These are phyloP conservation scores for Asobara japonica DNA, from an alignment of 1,140 invertebrate genomes.

Conservation along the genomic window DNA sequence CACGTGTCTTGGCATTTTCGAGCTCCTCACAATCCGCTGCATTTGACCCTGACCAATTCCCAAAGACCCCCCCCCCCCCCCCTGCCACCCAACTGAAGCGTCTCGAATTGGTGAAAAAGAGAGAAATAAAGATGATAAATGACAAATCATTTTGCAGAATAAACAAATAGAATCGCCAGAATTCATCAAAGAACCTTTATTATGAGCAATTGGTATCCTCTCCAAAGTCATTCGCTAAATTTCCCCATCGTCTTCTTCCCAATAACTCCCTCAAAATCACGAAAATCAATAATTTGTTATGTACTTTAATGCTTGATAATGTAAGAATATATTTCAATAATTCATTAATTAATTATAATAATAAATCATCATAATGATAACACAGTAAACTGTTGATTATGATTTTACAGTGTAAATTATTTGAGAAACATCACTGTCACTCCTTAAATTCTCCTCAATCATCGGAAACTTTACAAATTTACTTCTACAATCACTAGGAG, in stretches of 20 bases:
- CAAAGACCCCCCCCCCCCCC: not conserved
- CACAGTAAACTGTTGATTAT: constrained; percentile 21
- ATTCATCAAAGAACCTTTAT: too few relatives aligned
- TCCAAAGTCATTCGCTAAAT: too few relatives aligned
- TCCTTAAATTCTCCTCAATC: not conserved
- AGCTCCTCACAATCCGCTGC: not conserved
- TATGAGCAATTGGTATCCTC: too few relatives aligned
- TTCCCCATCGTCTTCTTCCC: too few relatives aligned
- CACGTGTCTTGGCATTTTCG: not conserved
- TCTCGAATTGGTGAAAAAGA: too few relatives aligned
- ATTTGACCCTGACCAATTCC: not conserved
- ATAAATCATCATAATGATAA: not conserved
- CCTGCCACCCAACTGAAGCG: constrained; percentile 39
- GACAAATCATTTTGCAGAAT: too few relatives aligned
- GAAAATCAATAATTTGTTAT: constrained; percentile 48
- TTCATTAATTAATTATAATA: constrained; percentile 28
- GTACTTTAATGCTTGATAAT: constrained; percentile 44
- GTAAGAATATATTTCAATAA: constrained; percentile 55
- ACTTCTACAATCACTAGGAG: not conserved
- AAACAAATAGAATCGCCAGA: not conserved
- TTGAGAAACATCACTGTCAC: not conserved
- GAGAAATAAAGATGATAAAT: too few relatives aligned
- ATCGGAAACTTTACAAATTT: not conserved
- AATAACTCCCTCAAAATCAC: too few relatives aligned
- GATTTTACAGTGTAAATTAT: constrained; percentile 1